Conservation (phyloP, 2,113 vertebrate species). For the Agapornis roseicollis region DNA sequence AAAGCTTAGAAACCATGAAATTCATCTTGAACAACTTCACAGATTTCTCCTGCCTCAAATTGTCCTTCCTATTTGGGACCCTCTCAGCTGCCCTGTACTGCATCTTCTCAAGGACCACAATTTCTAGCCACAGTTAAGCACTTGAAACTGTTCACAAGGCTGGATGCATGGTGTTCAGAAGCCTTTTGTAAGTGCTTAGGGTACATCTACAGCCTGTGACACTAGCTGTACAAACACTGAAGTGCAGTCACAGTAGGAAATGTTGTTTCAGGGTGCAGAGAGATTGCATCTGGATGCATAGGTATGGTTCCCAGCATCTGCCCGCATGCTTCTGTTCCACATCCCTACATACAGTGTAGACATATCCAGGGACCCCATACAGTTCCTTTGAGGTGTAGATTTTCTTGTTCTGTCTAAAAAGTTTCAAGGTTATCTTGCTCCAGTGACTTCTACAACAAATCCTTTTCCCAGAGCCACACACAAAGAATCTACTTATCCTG, state of each 20-base stretch:
- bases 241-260: not conserved
- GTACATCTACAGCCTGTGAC: not conserved
- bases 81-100: not conserved
- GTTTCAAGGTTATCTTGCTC: not conserved
- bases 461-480: not conserved
- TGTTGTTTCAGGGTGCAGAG: fast-evolving
- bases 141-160: not conserved
- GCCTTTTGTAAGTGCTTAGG: not conserved
- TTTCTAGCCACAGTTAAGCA: fast-evolving
- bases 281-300: not conserved
- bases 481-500: not conserved
- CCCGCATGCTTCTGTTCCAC: not conserved
- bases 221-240: not conserved
- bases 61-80: not conserved
- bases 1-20: not conserved
- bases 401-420: not conserved
- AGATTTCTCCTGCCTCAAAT: not conserved
- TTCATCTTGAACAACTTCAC: not conserved
- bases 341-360: not conserved
- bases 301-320: fast-evolving
- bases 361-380: not conserved
- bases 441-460: not conserved
- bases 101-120: not conserved
- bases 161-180: not conserved
- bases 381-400: not conserved